Evolutionary conservation across 2,113 vertebrate genomes (phyloP).

Genomic region (Lagopus leucura): DNA sequence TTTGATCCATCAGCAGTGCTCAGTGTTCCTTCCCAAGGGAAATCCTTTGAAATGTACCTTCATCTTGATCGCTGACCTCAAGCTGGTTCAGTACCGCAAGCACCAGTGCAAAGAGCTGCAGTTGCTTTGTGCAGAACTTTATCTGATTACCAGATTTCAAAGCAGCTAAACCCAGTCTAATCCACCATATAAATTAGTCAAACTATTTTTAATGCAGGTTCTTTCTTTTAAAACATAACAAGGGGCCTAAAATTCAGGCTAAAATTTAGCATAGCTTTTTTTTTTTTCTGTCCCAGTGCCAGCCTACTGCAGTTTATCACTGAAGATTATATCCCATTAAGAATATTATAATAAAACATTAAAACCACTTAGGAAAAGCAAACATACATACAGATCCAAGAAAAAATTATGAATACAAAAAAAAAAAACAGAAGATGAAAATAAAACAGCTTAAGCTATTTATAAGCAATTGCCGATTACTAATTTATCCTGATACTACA

Average conservation of each 20-base stretch:
- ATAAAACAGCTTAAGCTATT: not conserved
- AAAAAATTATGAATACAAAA: not conserved
- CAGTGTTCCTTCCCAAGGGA: conserved; percentile 63
- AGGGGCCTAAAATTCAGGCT: conserved; percentile 33
- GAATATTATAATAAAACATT: conserved; percentile 10
- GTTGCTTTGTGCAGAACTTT: conserved; percentile 67
- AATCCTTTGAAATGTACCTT: conserved; percentile 79
- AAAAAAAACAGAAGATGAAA: not conserved
- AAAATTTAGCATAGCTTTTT: not conserved
- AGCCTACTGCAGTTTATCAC: not conserved
- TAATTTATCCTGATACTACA: not conserved
- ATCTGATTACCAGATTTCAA: conserved; percentile 80
- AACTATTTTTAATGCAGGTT: conserved; percentile 64
- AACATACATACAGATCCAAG: not conserved
- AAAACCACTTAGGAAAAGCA: not conserved
- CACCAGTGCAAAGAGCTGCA: conserved; percentile 51
- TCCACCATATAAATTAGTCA: conserved; percentile 64
- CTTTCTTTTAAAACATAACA: conserved; percentile 42
- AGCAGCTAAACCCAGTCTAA: conserved; percentile 66
- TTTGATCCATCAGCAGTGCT: conserved; percentile 71
- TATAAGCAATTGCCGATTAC: not conserved
- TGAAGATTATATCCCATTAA: not conserved
- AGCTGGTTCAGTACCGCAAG: conserved; percentile 49
- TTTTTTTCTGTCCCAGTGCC: conserved; percentile 7
- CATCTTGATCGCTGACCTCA: conserved; percentile 74